Evolutionary conservation across 1,140 invertebrate species (phyloP).

Genomic region (Pseudobourletiella spinata): DNA sequence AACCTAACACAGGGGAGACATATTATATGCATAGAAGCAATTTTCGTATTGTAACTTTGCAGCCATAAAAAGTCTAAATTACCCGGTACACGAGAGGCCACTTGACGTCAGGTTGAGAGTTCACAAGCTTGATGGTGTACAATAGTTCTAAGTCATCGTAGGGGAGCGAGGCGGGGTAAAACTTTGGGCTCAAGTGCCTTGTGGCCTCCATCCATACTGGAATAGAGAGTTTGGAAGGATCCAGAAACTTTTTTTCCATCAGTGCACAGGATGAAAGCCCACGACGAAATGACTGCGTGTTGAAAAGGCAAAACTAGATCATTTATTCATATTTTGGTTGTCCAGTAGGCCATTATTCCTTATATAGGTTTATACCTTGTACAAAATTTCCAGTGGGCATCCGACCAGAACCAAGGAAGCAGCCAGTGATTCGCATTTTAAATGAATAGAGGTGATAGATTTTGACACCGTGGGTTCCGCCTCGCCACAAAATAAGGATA

Average conservation of each 20-base stretch:
- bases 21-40: neutral
- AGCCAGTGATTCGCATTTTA: constrained; percentile 65
- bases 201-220: constrained; percentile 26
- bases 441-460: constrained; percentile 48
- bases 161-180: constrained; percentile 12
- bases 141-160: constrained; percentile 29
- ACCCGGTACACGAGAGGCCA: constrained; percentile 64
- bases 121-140: constrained; percentile 52
- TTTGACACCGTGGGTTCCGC: constrained; percentile 24
- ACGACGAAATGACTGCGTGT: constrained; percentile 13
- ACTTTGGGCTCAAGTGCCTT: constrained; percentile 20
- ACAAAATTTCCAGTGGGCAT: constrained; percentile 56
- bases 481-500: constrained; percentile 25
- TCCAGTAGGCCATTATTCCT: neutral
- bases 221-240: constrained; percentile 10
- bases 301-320: neutral
- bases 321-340: neutral
- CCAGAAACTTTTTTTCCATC: constrained; percentile 16
- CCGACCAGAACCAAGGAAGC: constrained; percentile 59
- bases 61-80: no score
- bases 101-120: constrained; percentile 63
- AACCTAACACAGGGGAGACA: no score
- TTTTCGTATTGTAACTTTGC: no score
- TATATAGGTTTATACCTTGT: constrained; percentile 49
- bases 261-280: constrained; percentile 30